Conservation (phyloP, 2,797 vertebrate genomes). For the Myotis pilosus region DNA sequence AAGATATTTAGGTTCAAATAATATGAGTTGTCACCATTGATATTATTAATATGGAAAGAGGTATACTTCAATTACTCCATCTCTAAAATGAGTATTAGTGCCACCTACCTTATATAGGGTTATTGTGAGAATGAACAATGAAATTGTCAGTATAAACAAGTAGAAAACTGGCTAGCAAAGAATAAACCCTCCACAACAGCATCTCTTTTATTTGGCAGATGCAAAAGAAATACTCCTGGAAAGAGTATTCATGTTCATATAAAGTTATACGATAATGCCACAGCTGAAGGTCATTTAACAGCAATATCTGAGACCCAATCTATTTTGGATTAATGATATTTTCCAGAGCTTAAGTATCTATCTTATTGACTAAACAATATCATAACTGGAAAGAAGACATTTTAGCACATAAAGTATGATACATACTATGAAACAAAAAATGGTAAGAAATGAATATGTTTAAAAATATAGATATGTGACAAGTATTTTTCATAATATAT, state of each 20-base stretch:
- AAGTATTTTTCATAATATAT: slow-evolving; percentile 42
- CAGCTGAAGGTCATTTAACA: background rate
- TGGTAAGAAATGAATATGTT: background rate
- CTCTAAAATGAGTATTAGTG: background rate
- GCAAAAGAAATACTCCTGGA: background rate
- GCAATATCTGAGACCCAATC: background rate
- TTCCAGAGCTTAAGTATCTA: background rate
- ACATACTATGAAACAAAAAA: background rate
- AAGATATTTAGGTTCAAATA: slow-evolving; percentile 17
- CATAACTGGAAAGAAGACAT: background rate
- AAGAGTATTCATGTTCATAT: slow-evolving; percentile 21
- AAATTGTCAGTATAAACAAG: background rate
- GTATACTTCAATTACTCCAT: background rate
- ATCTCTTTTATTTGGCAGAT: slow-evolving; percentile 13
- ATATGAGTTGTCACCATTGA: background rate
- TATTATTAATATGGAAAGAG: background rate
- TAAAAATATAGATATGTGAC: background rate
- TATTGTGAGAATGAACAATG: background rate
- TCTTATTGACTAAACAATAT: background rate
- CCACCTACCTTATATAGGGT: background rate
- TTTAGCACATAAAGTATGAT: background rate
- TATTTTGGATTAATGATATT: slow-evolving; percentile 17
- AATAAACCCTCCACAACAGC: background rate
- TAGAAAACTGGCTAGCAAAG: background rate
- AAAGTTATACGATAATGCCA: slow-evolving; percentile 13